These are phyloP conservation scores for Ernsta delagoae DNA, from an alignment of 2,888 invertebrate species.

Conservation along the genomic window DNA sequence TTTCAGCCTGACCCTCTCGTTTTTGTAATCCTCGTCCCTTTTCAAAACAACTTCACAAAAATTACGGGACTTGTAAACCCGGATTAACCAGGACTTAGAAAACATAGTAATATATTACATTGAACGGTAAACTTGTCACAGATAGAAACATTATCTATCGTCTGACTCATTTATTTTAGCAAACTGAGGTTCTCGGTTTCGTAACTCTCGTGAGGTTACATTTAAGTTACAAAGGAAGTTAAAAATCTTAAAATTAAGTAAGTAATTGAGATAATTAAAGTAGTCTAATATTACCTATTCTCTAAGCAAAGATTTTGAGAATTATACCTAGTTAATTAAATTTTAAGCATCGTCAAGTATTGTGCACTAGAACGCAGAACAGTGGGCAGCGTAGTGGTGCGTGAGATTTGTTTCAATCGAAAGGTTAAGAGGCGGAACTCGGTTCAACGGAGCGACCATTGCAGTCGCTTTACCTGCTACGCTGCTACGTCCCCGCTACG, in stretches of 20 bases:
- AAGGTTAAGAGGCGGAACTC: slow-evolving; percentile 70
- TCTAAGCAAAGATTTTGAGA: background rate
- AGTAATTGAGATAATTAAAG: too few species aligned
- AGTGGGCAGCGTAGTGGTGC: slow-evolving; percentile 53
- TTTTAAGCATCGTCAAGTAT: background rate
- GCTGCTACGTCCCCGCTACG: too few species aligned
- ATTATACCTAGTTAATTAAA: background rate
- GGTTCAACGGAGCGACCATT: slow-evolving; percentile 61
- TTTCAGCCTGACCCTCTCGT: slow-evolving; percentile 62
- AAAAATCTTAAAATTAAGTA: too few species aligned
- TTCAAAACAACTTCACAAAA: slow-evolving; percentile 66
- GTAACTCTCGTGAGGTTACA: too few species aligned
- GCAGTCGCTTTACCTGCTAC: too few species aligned
- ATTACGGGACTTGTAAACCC: slow-evolving; percentile 61
- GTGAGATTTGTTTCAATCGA: slow-evolving; percentile 73
- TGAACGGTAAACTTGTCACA: slow-evolving; percentile 35
- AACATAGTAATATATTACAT: slow-evolving; percentile 39
- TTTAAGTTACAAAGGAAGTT: too few species aligned
- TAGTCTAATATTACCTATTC: too few species aligned
- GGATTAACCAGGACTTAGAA: slow-evolving; percentile 49
- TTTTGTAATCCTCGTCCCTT: slow-evolving; percentile 65
- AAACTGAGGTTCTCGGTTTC: background rate
- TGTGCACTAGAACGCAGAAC: background rate
- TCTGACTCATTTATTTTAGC: slow-evolving; percentile 10
- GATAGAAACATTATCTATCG: slow-evolving; percentile 16